These are phyloP conservation scores for Poecilia velifera DNA, from an alignment of 2,797 vertebrate genomes.

Conservation along the genomic window DNA sequence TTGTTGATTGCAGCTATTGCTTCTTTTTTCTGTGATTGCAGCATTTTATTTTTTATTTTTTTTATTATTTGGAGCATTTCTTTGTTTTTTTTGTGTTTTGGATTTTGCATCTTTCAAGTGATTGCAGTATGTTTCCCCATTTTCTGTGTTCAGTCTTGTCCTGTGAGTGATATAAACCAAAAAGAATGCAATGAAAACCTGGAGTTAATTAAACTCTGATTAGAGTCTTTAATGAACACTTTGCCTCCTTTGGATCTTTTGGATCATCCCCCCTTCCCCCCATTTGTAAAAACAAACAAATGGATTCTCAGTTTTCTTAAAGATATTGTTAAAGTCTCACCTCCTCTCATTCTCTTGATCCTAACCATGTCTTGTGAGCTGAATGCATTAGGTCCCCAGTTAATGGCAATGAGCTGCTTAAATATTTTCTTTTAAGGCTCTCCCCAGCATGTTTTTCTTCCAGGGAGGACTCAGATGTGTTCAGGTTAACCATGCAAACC, in stretches of 20 bases:
- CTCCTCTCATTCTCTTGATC: not conserved
- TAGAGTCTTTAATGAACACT: not conserved
- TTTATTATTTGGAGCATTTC: not conserved
- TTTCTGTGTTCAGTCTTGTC: not conserved
- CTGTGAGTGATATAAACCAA: not conserved
- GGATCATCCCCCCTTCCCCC: not conserved
- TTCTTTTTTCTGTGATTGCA: not conserved
- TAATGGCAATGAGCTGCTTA: constrained; percentile 17
- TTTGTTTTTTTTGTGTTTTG: not conserved
- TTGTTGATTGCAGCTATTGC: not conserved
- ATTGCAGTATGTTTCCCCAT: not conserved
- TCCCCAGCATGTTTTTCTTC: constrained; percentile 25
- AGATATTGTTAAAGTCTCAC: not conserved
- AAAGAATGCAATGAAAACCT: not conserved
- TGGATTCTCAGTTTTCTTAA: not conserved
- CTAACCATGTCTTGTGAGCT: not conserved
- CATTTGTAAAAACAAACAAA: not conserved
- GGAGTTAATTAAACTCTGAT: not conserved
- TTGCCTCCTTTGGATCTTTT: not conserved
- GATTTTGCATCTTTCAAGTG: no score
- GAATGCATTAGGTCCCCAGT: not conserved
- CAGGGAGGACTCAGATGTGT: constrained; percentile 40
- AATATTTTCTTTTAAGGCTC: constrained; percentile 47
- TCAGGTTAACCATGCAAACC: constrained; percentile 54
- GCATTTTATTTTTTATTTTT: not conserved